phyloP scores from a whole-genome alignment of 2,888 invertebrate species.

The Norana najaformis region DNA sequence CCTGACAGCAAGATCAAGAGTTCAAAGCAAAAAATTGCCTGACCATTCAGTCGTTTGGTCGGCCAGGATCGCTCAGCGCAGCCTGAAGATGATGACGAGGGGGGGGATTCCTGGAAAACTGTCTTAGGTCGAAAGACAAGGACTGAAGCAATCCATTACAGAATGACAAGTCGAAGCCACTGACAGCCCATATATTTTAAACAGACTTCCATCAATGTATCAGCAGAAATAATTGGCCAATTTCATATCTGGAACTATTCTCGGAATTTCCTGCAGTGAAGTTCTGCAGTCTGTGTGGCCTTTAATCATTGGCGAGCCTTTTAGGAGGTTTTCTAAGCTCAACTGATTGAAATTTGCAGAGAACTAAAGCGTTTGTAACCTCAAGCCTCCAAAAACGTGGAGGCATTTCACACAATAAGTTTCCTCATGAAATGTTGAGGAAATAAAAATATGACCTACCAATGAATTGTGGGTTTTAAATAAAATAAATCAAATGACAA shows the following conservation, averaged over 20 bases:
- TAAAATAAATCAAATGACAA: not conserved
- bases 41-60: not conserved
- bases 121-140: not conserved
- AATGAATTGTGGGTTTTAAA: not conserved
- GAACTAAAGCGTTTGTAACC: not conserved
- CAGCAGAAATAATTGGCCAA: constrained; percentile 24
- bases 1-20: constrained; percentile 8
- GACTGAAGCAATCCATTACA: not conserved
- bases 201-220: constrained; percentile 8
- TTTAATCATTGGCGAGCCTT: not conserved
- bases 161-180: not conserved
- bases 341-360: not conserved
- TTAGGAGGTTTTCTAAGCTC: not conserved
- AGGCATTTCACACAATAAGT: not conserved
- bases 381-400: not conserved
- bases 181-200: constrained; percentile 22
- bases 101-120: not conserved
- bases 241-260: not conserved
- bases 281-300: not conserved
- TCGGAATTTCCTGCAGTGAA: not conserved
- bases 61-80: not conserved
- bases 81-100: not conserved
- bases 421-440: not conserved
- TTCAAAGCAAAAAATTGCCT: not conserved
- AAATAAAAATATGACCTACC: not conserved